These are phyloP conservation scores for Patella caerulea DNA, from an alignment of 2,888 invertebrate genomes.

Conservation along the genomic window DNA sequence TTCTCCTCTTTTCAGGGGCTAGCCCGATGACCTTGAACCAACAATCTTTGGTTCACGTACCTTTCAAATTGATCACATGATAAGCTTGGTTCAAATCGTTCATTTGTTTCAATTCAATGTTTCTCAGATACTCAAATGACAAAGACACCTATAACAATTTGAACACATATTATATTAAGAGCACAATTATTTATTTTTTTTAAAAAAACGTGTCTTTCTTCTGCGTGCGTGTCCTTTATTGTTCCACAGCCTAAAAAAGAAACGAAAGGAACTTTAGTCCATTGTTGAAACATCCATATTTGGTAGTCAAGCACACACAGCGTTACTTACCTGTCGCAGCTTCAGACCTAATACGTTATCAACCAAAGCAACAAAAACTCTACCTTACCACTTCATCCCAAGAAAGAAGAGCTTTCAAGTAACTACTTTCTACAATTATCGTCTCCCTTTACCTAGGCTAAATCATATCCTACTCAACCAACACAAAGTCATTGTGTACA, in stretches of 20 bases:
- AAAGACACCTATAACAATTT: constrained; percentile 10
- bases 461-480: too few species aligned
- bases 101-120: neutral
- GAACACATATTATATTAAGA: neutral
- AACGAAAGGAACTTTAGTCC: constrained; percentile 10
- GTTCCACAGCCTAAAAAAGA: constrained; percentile 9
- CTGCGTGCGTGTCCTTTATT: neutral
- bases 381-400: too few species aligned
- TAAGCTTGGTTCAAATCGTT: neutral
- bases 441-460: too few species aligned
- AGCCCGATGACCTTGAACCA: neutral
- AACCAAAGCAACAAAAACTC: too few species aligned
- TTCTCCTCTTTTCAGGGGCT: too few species aligned
- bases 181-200: too few species aligned
- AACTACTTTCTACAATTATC: too few species aligned
- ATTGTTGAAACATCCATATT: neutral
- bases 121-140: neutral
- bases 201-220: neutral
- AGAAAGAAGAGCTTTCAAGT: too few species aligned
- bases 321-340: too few species aligned
- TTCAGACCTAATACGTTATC: too few species aligned
- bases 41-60: constrained; percentile 3
- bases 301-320: too few species aligned
- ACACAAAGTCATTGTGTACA: too few species aligned
- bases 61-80: constrained; percentile 2